Evolutionary conservation across 2,888 invertebrate species (phyloP).

Genomic region (Drosophila merina): DNA sequence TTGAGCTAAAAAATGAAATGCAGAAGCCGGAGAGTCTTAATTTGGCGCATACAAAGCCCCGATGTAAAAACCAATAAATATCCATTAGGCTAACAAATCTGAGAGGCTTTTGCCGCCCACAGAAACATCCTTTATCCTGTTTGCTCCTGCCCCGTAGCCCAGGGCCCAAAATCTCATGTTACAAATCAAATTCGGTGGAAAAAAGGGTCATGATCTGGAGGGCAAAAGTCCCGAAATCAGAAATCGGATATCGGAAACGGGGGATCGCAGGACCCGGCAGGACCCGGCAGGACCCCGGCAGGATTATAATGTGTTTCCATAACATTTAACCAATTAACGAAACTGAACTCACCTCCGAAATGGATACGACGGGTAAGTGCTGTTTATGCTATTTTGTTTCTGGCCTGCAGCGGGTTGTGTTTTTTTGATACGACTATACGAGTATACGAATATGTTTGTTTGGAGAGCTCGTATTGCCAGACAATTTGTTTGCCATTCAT

Average conservation of each 20-base stretch:
- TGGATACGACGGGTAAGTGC: not conserved
- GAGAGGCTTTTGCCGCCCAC: conserved; percentile 1
- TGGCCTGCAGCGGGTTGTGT: conserved; percentile 13
- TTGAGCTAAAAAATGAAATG: not conserved
- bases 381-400: conserved; percentile 1
- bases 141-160: not conserved
- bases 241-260: not conserved
- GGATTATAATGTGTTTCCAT: conserved; percentile 5
- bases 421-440: no score
- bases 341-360: conserved; percentile 19
- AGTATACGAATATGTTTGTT: not conserved
- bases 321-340: conserved; percentile 22
- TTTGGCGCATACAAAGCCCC: not conserved
- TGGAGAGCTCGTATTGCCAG: not conserved
- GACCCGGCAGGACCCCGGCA: not conserved
- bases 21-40: not conserved
- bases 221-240: not conserved
- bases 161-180: conserved; percentile 1
- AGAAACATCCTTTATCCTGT: conserved; percentile 3
- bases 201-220: conserved; percentile 4
- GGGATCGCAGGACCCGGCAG: not conserved
- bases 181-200: conserved; percentile 1
- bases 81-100: conserved; percentile 6
- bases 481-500: conserved; percentile 29
- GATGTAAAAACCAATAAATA: conserved; percentile 7